Evolutionary conservation across 2,113 vertebrate genomes (phyloP).

Genomic region (Corvus hawaiiensis): DNA sequence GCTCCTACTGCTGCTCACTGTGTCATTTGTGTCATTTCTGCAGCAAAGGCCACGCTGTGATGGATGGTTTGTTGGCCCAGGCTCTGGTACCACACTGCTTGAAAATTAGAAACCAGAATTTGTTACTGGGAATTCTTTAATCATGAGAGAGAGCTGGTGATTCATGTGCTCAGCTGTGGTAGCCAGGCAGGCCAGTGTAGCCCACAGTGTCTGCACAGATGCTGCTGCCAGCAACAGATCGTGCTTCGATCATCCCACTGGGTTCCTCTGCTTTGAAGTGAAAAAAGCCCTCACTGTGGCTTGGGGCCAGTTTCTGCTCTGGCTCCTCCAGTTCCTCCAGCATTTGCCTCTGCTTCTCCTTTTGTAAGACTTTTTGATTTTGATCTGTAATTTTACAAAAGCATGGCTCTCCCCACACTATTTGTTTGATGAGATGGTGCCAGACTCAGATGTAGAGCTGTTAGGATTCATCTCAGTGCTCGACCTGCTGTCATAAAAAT

Average conservation of each 20-base stretch:
- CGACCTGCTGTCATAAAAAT: background rate
- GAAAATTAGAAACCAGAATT: constrained; percentile 33
- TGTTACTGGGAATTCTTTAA: background rate
- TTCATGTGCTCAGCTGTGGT: background rate
- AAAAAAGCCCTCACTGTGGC: background rate
- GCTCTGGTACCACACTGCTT: background rate
- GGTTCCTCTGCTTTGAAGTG: background rate
- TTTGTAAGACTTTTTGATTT: background rate
- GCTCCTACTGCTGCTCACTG: background rate
- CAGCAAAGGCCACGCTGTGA: background rate
- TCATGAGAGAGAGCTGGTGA: background rate
- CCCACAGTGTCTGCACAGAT: background rate
- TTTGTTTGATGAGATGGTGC: background rate
- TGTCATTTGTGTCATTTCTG: background rate
- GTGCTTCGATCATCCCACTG: constrained; percentile 9
- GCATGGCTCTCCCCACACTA: accelerated
- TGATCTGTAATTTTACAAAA: background rate
- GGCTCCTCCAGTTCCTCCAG: background rate
- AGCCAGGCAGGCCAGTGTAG: background rate
- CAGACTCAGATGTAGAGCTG: background rate
- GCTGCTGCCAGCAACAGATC: background rate
- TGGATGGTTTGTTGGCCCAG: background rate
- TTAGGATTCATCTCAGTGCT: background rate
- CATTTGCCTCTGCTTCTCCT: background rate
- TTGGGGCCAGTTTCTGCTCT: constrained; percentile 12